Evolutionary conservation across 2,888 invertebrate species (phyloP).

Genomic region (Crocallis elinguaria): DNA sequence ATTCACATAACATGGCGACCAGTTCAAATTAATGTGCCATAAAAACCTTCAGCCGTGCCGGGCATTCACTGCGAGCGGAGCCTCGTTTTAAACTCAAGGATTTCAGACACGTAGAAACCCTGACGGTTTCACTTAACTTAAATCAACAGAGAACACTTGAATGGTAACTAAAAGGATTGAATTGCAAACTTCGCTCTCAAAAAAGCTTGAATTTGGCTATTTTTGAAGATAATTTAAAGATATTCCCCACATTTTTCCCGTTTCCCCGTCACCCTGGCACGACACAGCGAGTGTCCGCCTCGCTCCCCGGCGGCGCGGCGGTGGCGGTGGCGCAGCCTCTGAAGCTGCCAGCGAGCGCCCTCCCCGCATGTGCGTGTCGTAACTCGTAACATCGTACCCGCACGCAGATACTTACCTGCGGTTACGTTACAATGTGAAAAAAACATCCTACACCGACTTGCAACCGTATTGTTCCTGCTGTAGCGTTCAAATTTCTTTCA

Average conservation of each 20-base stretch:
- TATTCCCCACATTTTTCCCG: neutral
- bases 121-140: neutral
- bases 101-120: neutral
- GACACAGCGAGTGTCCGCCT: neutral
- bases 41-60: conserved; percentile 6
- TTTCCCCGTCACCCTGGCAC: neutral
- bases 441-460: conserved; percentile 6
- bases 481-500: neutral
- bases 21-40: conserved; percentile 9
- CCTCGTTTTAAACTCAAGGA: neutral
- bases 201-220: neutral
- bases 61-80: neutral
- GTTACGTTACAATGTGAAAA: conserved; percentile 15
- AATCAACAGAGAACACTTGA: too few species aligned
- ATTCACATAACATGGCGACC: neutral
- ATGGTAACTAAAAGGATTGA: too few species aligned
- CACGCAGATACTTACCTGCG: conserved; percentile 23
- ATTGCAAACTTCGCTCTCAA: neutral
- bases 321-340: neutral
- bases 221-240: neutral
- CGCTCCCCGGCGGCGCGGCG: neutral
- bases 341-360: conserved; percentile 12
- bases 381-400: neutral
- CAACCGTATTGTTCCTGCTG: conserved; percentile 1
- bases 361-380: conserved; percentile 29